These are phyloP conservation scores for Rousettus leschenaultii DNA, from an alignment of 2,113 vertebrate species.

Conservation along the genomic window DNA sequence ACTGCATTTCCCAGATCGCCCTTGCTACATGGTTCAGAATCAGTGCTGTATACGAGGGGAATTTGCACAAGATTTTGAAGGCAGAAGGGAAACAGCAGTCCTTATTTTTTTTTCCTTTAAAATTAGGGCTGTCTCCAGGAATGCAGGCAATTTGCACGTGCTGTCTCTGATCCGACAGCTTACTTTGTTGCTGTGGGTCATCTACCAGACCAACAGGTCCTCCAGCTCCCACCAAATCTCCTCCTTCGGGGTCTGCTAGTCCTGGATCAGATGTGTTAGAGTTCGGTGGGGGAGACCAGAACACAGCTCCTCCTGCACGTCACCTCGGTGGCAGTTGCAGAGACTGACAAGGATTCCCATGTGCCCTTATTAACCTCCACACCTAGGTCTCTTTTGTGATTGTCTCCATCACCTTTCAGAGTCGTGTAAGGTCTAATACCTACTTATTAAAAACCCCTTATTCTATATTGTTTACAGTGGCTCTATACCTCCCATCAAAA, in stretches of 20 bases:
- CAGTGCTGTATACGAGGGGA: neutral
- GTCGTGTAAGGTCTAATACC: neutral
- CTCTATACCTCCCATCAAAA: neutral
- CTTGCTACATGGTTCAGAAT: neutral
- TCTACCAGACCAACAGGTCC: neutral
- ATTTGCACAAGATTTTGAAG: neutral
- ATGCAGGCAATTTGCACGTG: no score
- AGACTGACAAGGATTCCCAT: fast-evolving
- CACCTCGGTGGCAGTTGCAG: fast-evolving
- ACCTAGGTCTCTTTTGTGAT: neutral
- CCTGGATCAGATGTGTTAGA: neutral
- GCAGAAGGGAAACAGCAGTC: neutral
- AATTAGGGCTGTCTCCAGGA: neutral
- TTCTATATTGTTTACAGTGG: neutral
- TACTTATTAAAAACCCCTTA: neutral
- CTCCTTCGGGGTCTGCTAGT: no score
- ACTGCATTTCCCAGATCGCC: neutral
- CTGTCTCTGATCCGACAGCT: neutral
- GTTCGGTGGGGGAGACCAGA: neutral
- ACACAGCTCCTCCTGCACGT: neutral
- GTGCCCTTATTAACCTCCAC: neutral
- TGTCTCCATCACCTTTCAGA: neutral
- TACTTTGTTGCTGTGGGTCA: neutral
- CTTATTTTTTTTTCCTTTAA: neutral
- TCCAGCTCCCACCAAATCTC: neutral